These are phyloP conservation scores for Noctua janthe DNA, from an alignment of 2,888 invertebrate species.

Conservation along the genomic window DNA sequence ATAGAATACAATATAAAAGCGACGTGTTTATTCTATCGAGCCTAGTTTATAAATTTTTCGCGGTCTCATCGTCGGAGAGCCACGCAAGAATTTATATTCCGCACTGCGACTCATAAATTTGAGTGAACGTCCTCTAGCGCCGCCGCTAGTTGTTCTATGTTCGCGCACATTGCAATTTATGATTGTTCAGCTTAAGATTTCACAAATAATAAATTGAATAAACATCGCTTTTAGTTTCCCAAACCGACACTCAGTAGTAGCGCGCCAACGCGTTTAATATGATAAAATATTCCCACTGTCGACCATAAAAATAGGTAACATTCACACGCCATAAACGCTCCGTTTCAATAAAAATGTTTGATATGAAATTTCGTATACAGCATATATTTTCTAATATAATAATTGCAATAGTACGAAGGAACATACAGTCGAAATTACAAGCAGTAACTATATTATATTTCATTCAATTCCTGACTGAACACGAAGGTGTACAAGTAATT, in stretches of 20 bases:
- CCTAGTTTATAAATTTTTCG: conserved; percentile 81
- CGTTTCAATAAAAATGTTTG: conserved; percentile 66
- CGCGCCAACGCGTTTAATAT: conserved; percentile 65
- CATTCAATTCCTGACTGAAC: conserved; percentile 71
- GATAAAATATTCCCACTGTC: conserved; percentile 65
- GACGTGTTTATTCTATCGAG: conserved; percentile 60
- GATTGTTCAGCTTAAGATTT: conserved; percentile 84
- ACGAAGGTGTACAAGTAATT: conserved; percentile 67
- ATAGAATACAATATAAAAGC: conserved; percentile 45
- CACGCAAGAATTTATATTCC: conserved; percentile 88
- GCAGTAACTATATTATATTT: conserved; percentile 67
- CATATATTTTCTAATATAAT: conserved; percentile 55
- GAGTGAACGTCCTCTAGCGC: conserved; percentile 84
- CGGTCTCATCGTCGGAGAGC: conserved; percentile 79
- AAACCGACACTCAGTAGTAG: conserved; percentile 49
- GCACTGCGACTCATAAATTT: conserved; percentile 90
- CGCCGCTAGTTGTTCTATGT: conserved; percentile 84
- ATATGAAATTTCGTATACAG: conserved; percentile 50
- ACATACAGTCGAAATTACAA: conserved; percentile 62
- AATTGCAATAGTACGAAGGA: conserved; percentile 51
- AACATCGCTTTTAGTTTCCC: conserved; percentile 64
- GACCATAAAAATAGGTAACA: conserved; percentile 63
- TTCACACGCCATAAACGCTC: conserved; percentile 55
- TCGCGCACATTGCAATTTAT: conserved; percentile 83
- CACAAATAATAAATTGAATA: conserved; percentile 76